Percentiles rank a stretch among this genome's conserved stretches.
phyloP scores from a whole-genome alignment of 2,797 vertebrate genomes.

The Arnoldichthys spilopterus region DNA sequence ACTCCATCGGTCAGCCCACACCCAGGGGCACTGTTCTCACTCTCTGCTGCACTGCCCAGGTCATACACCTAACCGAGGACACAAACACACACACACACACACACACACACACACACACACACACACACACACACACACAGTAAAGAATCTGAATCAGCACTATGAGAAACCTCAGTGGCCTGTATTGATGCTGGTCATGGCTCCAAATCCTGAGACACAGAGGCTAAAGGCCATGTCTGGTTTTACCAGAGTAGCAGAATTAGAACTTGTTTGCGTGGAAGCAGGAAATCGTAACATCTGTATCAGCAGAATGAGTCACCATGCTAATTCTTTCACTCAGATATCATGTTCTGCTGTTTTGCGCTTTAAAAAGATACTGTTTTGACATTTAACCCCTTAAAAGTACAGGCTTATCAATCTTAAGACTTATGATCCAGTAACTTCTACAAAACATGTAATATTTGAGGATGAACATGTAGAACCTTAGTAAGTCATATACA shows the following conservation, averaged over 20 bases:
- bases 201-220: slow-evolving; percentile 16
- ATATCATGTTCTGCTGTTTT: background rate
- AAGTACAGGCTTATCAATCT: background rate
- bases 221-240: slow-evolving; percentile 22
- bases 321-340: background rate
- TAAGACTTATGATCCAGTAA: background rate
- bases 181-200: slow-evolving; percentile 27
- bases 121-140: slow-evolving; percentile 42
- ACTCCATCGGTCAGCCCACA: slow-evolving; percentile 80
- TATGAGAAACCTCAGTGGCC: slow-evolving; percentile 28
- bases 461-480: background rate
- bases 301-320: slow-evolving; percentile 7
- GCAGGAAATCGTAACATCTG: background rate
- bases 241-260: slow-evolving; percentile 11
- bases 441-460: background rate
- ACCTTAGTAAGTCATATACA: too few relatives aligned
- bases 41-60: slow-evolving; percentile 84
- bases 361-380: background rate
- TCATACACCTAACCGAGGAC: slow-evolving; percentile 81
- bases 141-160: slow-evolving; percentile 42
- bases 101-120: slow-evolving; percentile 46
- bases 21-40: slow-evolving; percentile 80
- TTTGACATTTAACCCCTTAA: background rate
- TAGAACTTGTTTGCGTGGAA: slow-evolving; percentile 5
- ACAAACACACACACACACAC: slow-evolving; percentile 46